Percentiles rank a stretch among this genome's conserved stretches.
These are phyloP conservation scores for Aurelia sp. DNA, from an alignment of 30 jellyfish, hydroid and myxozoan species.

Conservation along the genomic window DNA sequence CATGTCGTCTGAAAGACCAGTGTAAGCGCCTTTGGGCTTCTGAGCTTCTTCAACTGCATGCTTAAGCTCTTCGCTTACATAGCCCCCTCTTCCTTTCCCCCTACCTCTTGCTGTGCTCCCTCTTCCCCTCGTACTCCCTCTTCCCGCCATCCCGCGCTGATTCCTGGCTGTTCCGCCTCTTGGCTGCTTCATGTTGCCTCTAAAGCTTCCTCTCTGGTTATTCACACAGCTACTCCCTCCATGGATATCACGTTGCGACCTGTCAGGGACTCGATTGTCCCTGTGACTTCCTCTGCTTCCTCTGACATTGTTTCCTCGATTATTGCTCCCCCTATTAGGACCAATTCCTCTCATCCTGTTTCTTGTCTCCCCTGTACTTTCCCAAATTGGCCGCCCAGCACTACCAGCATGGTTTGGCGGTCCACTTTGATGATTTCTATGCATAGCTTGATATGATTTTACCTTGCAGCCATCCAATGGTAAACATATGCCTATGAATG, in stretches of 20 bases:
- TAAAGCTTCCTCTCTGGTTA: not conserved
- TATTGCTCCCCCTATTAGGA: not conserved
- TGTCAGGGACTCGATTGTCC: not conserved
- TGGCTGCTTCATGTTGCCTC: not conserved
- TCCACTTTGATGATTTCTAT: not conserved
- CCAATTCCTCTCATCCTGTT: not conserved
- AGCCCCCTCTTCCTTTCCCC: not conserved
- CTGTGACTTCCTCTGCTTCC: not conserved
- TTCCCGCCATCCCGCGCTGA: not conserved
- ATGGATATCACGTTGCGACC: not conserved
- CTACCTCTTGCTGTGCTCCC: not conserved
- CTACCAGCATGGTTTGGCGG: not conserved
- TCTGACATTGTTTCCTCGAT: not conserved
- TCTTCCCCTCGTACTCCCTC: not conserved
- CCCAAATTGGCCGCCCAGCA: constrained; percentile 1
- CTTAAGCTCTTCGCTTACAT: not conserved
- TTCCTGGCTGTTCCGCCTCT: not conserved
- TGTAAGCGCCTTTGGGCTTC: not conserved
- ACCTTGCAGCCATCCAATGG: too few relatives aligned
- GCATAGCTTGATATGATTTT: not conserved
- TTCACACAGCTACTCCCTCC: not conserved
- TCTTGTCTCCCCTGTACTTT: not conserved
- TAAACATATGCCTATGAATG: too few relatives aligned
- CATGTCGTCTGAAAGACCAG: not conserved
- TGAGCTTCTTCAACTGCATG: not conserved